phyloP scores from a whole-genome alignment of 2,797 vertebrate genomes.

The Platyrinchus mystaceus region DNA sequence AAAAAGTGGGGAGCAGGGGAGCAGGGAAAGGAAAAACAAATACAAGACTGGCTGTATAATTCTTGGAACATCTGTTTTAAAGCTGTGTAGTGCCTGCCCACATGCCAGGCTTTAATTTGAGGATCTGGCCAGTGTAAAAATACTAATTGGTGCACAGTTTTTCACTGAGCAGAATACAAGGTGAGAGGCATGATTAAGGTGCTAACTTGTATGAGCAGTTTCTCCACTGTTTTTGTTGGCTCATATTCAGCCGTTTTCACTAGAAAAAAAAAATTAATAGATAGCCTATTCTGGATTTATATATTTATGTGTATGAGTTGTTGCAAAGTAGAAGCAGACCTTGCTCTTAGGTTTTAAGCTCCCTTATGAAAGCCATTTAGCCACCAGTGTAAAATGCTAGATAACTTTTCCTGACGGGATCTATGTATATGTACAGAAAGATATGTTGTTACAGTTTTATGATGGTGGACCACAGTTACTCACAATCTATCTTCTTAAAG shows the following conservation, averaged over 20 bases:
- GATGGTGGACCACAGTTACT: background rate
- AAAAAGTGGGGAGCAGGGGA: background rate
- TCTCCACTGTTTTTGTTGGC: background rate
- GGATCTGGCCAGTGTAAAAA: background rate
- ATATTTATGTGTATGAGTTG: background rate
- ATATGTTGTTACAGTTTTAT: background rate
- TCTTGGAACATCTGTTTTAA: constrained; percentile 1
- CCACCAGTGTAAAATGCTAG: background rate
- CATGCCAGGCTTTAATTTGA: background rate
- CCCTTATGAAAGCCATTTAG: background rate
- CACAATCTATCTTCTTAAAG: background rate
- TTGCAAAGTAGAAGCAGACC: background rate
- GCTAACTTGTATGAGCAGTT: background rate
- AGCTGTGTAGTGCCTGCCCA: background rate
- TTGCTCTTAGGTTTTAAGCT: background rate
- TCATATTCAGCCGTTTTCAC: background rate
- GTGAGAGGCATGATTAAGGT: background rate
- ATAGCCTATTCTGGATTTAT: background rate
- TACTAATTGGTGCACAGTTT: background rate
- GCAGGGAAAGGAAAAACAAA: background rate
- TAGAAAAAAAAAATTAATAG: background rate
- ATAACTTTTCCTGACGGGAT: background rate
- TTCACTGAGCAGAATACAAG: background rate
- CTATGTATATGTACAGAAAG: background rate
- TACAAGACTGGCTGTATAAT: background rate